Evolutionary conservation across 1,140 invertebrate species (phyloP).

Genomic region (Sarcophaga bullata): DNA sequence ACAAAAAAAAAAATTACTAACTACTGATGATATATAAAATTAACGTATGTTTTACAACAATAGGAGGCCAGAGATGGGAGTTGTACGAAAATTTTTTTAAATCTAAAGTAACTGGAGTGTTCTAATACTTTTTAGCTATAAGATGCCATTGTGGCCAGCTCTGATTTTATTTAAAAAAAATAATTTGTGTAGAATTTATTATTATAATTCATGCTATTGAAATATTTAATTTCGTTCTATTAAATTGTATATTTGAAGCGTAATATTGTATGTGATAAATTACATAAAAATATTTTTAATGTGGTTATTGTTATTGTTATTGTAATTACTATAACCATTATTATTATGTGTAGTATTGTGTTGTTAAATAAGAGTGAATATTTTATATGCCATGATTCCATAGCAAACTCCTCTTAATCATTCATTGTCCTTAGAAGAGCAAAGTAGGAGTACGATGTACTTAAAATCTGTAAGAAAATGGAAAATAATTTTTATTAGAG

Average conservation of each 20-base stretch:
- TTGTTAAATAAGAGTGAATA: too few relatives aligned
- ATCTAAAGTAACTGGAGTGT: too few relatives aligned
- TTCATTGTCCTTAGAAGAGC: slow-evolving; percentile 42
- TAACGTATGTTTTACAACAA: too few relatives aligned
- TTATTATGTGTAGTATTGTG: background rate
- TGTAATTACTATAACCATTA: background rate
- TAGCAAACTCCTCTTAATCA: slow-evolving; percentile 29
- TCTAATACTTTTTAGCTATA: too few relatives aligned
- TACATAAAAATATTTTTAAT: background rate
- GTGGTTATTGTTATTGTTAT: background rate
- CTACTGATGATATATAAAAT: background rate
- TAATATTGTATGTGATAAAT: slow-evolving; percentile 39
- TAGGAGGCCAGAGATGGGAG: too few relatives aligned
- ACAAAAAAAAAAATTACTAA: background rate
- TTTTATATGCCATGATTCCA: background rate
- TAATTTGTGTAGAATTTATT: background rate
- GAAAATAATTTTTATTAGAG: slow-evolving; percentile 9
- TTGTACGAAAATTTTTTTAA: too few relatives aligned
- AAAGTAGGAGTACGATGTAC: slow-evolving; percentile 44
- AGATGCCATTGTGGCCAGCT: too few relatives aligned
- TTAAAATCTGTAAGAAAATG: slow-evolving; percentile 42
- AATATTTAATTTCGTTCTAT: slow-evolving; percentile 26
- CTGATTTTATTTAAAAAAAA: background rate
- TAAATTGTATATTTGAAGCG: slow-evolving; percentile 12
- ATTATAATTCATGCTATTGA: slow-evolving; percentile 5